These are phyloP conservation scores for Aporophyla lueneburgensis DNA, from an alignment of 2,888 invertebrate genomes.

Conservation along the genomic window DNA sequence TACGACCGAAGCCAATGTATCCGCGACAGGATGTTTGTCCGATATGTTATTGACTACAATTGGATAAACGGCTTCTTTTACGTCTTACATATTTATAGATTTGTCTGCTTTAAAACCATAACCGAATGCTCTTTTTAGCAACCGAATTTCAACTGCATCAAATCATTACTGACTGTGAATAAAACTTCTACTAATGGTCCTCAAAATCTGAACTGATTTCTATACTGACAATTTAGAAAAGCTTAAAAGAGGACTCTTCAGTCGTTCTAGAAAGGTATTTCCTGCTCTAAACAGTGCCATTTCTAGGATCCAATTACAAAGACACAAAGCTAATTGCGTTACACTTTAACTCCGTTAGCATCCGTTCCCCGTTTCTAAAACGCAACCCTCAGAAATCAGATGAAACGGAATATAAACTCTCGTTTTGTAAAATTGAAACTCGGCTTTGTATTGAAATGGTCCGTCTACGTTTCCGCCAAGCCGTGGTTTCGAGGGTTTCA, in stretches of 20 bases:
- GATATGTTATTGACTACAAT: conserved; percentile 50
- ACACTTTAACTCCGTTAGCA: conserved; percentile 13
- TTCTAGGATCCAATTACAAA: conserved; percentile 10
- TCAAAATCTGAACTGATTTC: not conserved
- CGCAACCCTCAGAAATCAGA: conserved; percentile 15
- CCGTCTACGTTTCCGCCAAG: conserved; percentile 29
- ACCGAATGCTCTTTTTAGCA: not conserved
- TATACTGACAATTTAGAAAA: too few species aligned
- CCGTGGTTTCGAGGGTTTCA: conserved; percentile 40
- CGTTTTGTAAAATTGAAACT: conserved; percentile 52
- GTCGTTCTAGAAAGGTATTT: not conserved
- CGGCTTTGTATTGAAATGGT: conserved; percentile 50
- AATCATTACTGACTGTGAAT: not conserved
- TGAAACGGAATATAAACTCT: conserved; percentile 48
- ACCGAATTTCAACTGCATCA: not conserved
- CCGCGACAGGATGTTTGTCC: conserved; percentile 41
- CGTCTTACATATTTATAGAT: conserved; percentile 31
- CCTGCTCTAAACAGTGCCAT: not conserved
- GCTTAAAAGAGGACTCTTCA: not conserved
- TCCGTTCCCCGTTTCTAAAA: conserved; percentile 14
- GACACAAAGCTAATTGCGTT: conserved; percentile 13
- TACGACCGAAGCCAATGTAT: conserved; percentile 50
- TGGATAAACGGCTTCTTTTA: conserved; percentile 20
- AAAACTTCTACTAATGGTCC: not conserved
- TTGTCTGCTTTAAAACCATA: conserved; percentile 5